Base-by-base conservation (phyloP, 2,888 invertebrate genomes). In the Ectemnius cavifrons region DNA sequence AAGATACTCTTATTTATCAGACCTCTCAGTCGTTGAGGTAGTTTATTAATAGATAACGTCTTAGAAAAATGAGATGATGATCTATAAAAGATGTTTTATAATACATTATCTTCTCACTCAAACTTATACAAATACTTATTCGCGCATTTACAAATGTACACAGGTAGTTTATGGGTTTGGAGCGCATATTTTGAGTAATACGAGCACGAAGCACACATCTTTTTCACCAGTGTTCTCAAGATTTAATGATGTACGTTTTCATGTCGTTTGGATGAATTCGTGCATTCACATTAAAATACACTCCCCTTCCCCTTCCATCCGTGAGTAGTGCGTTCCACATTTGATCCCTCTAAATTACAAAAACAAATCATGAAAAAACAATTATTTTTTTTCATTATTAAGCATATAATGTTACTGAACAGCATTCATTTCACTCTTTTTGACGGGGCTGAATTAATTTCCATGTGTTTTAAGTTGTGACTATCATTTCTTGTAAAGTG, bases 281-380 rank as follows among this genome's bases (percentile, higher is more conserved):
- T 2, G 88, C 84, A 37, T 67, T 80, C 8, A 89, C 77, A n/a
- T 80, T 71, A 11, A 79, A 70, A 5, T 83, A 85, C 66, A 86
- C 71, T 0, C 78, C 78, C 16, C 90, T 85, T 0, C 68, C 62
- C 16, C 75, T 76, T 2, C 90, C 90, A 59, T 91, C 89, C 1
- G 66, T 46, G 16, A 91, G 18, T 13, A 91, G 76, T 3, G 85
- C 81, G n/a, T 81, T 84, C 90, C 90, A 91, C 88, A 87, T 89
- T 14, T 56, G 14, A 67, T 90, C 85, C 67, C 56, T 86, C 90
- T 89, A 78, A 11, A 85, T 85, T 63, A 28, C 49, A 67, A 67
- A 71, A 6, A 63, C 58, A 68, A 8, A 2, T 28, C 52, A 16
- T 6, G 28, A 20, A 20, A 63, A 63, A n/a, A 58, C 28, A 27